A percentile compares a stretch with the other conserved stretches of the same genome.
These are phyloP conservation scores for Branchinecta sandiegonensis DNA, from an alignment of 2,888 invertebrate species.

Conservation along the genomic window DNA sequence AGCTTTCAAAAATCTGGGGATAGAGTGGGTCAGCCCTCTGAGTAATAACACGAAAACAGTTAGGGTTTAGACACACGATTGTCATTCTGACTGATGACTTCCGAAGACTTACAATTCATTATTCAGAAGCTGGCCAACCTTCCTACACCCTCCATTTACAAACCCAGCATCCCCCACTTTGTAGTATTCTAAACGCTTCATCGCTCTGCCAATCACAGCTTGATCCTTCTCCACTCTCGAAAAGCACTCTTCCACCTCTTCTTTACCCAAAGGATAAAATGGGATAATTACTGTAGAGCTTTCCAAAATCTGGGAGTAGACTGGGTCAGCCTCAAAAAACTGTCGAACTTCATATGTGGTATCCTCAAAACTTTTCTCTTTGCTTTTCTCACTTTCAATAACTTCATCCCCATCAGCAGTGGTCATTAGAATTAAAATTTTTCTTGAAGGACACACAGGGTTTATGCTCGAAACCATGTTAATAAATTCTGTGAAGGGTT, in stretches of 20 bases:
- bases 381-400: neutral
- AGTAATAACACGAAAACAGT: no score
- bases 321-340: neutral
- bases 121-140: neutral
- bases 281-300: neutral
- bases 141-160: slow-evolving; percentile 14
- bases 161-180: neutral
- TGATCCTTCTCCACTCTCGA: neutral
- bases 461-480: neutral
- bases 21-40: neutral
- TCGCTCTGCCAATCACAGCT: neutral
- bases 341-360: neutral
- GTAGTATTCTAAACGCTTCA: slow-evolving; percentile 1
- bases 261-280: neutral
- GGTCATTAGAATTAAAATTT: neutral
- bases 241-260: neutral
- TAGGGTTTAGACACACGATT: no score
- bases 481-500: neutral
- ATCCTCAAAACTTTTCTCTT: neutral
- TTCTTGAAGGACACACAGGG: neutral
- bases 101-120: no score
- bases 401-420: slow-evolving; percentile 4
- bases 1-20: neutral
- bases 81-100: no score
- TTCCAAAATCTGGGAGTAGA: neutral